These are phyloP conservation scores for Enhydra lutris DNA, from an alignment of 2,113 vertebrate genomes.

Conservation along the genomic window DNA sequence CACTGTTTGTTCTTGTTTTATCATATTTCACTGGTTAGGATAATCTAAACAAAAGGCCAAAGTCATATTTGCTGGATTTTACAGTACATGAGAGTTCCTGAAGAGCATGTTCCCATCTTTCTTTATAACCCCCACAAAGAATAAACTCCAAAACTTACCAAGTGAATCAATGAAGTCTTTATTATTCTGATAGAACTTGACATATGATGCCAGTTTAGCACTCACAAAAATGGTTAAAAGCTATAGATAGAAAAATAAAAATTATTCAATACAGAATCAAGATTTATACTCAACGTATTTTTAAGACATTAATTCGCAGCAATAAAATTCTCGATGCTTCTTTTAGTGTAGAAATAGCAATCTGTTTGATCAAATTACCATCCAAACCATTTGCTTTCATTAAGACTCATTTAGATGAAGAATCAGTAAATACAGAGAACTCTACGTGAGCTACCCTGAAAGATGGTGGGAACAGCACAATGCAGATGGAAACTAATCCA, in stretches of 20 bases:
- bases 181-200: slow-evolving; percentile 99
- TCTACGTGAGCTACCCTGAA: background rate
- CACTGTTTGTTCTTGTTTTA: background rate
- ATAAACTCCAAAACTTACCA: slow-evolving; percentile 87
- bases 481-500: slow-evolving; percentile 28
- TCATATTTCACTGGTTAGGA: background rate
- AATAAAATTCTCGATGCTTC: background rate
- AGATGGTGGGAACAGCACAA: background rate
- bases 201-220: slow-evolving; percentile 94
- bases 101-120: background rate
- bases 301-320: background rate
- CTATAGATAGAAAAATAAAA: slow-evolving; percentile 81
- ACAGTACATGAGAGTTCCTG: accelerated
- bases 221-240: slow-evolving; percentile 99
- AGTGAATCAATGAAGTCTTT: slow-evolving; percentile 99
- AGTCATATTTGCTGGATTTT: background rate
- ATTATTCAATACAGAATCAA: slow-evolving; percentile 34
- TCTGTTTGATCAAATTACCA: slow-evolving; percentile 14
- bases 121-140: background rate
- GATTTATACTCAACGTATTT: background rate
- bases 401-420: background rate
- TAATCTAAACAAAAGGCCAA: background rate
- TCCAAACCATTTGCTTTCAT: slow-evolving; percentile 9
- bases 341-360: background rate
- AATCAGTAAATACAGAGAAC: slow-evolving; percentile 2